Conservation (phyloP, 2,797 vertebrate genomes). For the Aldrovandia affinis region DNA sequence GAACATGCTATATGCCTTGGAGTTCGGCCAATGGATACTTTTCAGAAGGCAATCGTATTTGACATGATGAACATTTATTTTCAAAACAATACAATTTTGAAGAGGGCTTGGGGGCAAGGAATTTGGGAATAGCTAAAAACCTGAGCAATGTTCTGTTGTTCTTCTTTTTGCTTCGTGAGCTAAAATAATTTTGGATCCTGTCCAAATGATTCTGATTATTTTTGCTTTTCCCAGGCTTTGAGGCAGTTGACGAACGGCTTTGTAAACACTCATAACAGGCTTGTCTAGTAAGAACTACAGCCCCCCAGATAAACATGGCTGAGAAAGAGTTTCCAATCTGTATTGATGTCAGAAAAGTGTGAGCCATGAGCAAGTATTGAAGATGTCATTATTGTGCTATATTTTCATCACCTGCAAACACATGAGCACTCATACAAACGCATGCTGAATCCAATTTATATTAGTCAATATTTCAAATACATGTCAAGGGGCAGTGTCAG, state of each 20-base stretch:
- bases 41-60: background rate
- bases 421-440: background rate
- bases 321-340: slow-evolving; percentile 14
- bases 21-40: background rate
- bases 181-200: slow-evolving; percentile 1
- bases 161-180: background rate
- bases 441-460: slow-evolving; percentile 15
- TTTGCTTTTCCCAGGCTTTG: slow-evolving; percentile 23
- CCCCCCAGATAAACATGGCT: background rate
- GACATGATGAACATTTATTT: background rate
- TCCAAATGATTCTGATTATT: slow-evolving; percentile 9
- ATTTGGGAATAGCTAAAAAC: background rate
- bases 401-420: background rate
- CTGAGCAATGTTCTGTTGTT: background rate
- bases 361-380: background rate
- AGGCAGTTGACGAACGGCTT: background rate
- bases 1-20: background rate
- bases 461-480: background rate
- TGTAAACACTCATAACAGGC: slow-evolving; percentile 15
- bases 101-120: background rate
- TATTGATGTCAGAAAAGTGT: background rate
- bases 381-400: background rate
- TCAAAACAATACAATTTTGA: background rate
- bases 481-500: background rate
- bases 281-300: background rate